phyloP scores from a whole-genome alignment of 2,113 vertebrate species.

The Neomonachus schauinslandi region DNA sequence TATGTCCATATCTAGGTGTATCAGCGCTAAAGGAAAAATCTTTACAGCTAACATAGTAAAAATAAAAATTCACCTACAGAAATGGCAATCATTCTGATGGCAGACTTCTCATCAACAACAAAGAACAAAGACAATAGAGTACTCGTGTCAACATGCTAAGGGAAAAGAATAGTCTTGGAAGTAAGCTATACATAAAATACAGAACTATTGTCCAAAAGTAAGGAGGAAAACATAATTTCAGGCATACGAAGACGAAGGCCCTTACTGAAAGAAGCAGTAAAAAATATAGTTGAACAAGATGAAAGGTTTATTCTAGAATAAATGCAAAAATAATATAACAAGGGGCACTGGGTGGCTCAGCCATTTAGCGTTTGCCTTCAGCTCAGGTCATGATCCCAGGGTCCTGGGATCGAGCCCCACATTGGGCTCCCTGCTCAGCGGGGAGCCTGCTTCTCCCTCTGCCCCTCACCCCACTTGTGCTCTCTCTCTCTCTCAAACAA shows the following conservation, averaged over 20 bases:
- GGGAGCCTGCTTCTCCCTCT: too few relatives aligned
- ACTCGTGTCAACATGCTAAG: neutral
- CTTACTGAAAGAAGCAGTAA: neutral
- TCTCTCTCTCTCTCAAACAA: too few relatives aligned
- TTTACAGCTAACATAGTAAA: neutral
- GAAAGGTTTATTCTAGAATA: neutral
- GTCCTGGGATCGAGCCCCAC: too few relatives aligned
- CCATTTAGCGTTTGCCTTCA: too few relatives aligned
- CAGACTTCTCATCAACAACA: neutral
- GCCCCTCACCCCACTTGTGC: too few relatives aligned
- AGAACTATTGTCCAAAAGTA: neutral
- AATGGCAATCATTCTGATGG: neutral
- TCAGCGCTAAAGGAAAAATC: neutral
- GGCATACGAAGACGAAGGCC: neutral
- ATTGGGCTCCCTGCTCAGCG: too few relatives aligned
- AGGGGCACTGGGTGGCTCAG: too few relatives aligned
- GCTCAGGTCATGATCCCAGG: too few relatives aligned
- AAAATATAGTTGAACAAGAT: neutral
- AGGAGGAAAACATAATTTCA: neutral
- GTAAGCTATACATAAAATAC: neutral
- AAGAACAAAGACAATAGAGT: neutral
- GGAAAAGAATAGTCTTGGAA: neutral
- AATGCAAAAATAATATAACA: neutral
- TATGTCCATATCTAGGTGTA: neutral
- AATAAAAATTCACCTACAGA: neutral